Evolutionary conservation across 1,140 invertebrate species (phyloP).

Genomic region (Delia radicum): DNA sequence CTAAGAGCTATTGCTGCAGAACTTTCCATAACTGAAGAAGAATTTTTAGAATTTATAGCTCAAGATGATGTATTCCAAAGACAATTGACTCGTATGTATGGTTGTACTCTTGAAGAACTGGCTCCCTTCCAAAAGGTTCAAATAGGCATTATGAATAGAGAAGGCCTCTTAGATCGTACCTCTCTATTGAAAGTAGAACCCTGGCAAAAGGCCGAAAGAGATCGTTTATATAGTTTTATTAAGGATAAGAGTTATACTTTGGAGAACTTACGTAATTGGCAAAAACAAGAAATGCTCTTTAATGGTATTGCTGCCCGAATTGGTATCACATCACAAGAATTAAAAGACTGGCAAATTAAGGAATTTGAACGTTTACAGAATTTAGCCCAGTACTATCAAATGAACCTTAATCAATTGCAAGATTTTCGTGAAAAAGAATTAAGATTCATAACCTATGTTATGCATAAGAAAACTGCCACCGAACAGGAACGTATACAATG

Average conservation of each 20-base stretch:
- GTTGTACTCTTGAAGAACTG: slow-evolving; percentile 34
- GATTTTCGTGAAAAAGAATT: slow-evolving; percentile 49
- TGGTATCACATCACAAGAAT: slow-evolving; percentile 35
- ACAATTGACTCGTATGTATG: slow-evolving; percentile 38
- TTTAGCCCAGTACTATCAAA: slow-evolving; percentile 43
- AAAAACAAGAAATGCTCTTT: slow-evolving; percentile 39
- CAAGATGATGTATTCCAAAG: slow-evolving; percentile 38
- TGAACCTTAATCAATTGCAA: slow-evolving; percentile 42
- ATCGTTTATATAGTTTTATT: slow-evolving; percentile 50
- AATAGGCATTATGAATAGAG: slow-evolving; percentile 33
- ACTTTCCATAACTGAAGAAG: slow-evolving; percentile 40
- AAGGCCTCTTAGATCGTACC: slow-evolving; percentile 38
- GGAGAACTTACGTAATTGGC: slow-evolving; percentile 42
- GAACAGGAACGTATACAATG: slow-evolving; percentile 34
- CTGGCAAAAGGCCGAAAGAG: slow-evolving; percentile 48
- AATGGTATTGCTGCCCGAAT: slow-evolving; percentile 38
- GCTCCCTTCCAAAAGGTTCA: slow-evolving; percentile 41
- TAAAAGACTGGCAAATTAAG: slow-evolving; percentile 46
- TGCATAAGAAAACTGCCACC: slow-evolving; percentile 37
- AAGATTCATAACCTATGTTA: slow-evolving; percentile 36
- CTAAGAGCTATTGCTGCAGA: slow-evolving; percentile 37
- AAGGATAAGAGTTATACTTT: slow-evolving; percentile 45
- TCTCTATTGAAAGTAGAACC: slow-evolving; percentile 35
- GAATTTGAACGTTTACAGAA: slow-evolving; percentile 42
- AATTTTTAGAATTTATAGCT: slow-evolving; percentile 42